These are phyloP conservation scores for Saturnia japonica DNA, from an alignment of 2,888 invertebrate species.

Conservation along the genomic window DNA sequence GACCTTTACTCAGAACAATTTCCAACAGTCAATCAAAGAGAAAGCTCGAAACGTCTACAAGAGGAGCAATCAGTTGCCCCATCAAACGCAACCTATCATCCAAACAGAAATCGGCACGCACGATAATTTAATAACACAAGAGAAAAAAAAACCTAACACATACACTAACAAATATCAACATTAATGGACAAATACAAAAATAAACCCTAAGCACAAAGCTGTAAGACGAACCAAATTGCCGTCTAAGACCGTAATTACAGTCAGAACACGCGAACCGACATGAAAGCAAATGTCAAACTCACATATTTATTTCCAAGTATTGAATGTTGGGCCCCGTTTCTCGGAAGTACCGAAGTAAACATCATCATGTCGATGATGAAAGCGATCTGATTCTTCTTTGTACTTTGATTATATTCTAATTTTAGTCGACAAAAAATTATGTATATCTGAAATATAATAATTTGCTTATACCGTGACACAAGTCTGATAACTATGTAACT, in stretches of 20 bases:
- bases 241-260: slow-evolving; percentile 63
- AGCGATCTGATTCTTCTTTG: slow-evolving; percentile 80
- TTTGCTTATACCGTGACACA: slow-evolving; percentile 70
- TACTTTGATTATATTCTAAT: slow-evolving; percentile 81
- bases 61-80: slow-evolving; percentile 79
- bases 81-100: slow-evolving; percentile 80
- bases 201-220: slow-evolving; percentile 56
- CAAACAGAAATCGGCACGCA: slow-evolving; percentile 79
- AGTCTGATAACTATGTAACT: slow-evolving; percentile 61
- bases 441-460: slow-evolving; percentile 57
- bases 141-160: slow-evolving; percentile 30
- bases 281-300: slow-evolving; percentile 82
- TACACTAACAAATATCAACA: slow-evolving; percentile 54
- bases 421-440: slow-evolving; percentile 57
- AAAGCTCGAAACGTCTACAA: slow-evolving; percentile 78
- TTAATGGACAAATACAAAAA: slow-evolving; percentile 49
- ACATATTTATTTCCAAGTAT: slow-evolving; percentile 83
- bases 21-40: slow-evolving; percentile 79
- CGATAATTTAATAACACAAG: slow-evolving; percentile 81
- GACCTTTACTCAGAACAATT: slow-evolving; percentile 56
- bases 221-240: slow-evolving; percentile 51
- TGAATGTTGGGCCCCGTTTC: slow-evolving; percentile 76
- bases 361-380: slow-evolving; percentile 81
- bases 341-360: slow-evolving; percentile 77
- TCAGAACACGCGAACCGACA: slow-evolving; percentile 76